phyloP scores from a whole-genome alignment of 2,888 invertebrate genomes.

The Bombyx huttoni region DNA sequence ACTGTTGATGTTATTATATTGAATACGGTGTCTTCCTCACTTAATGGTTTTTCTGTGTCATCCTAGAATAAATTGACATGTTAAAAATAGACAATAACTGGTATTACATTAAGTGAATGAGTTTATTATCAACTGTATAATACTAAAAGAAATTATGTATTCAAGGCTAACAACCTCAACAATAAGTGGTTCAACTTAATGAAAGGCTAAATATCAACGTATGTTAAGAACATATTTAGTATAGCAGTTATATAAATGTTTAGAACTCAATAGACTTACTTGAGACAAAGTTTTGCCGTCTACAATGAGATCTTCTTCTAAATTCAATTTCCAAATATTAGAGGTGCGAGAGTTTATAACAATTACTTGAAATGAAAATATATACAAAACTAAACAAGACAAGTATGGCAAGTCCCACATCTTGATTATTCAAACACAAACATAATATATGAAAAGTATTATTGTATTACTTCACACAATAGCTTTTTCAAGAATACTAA shows the following conservation, averaged over 20 bases:
- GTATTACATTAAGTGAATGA: background rate
- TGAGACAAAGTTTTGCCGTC: slow-evolving; percentile 74
- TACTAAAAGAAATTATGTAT: slow-evolving; percentile 13
- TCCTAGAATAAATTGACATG: slow-evolving; percentile 32
- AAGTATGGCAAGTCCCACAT: slow-evolving; percentile 73
- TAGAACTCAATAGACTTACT: slow-evolving; percentile 41
- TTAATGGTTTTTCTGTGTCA: slow-evolving; percentile 49
- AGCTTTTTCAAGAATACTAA: slow-evolving; percentile 32
- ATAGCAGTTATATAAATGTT: slow-evolving; percentile 48
- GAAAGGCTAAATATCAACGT: slow-evolving; percentile 20
- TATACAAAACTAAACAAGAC: slow-evolving; percentile 77
- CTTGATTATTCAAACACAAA: slow-evolving; percentile 38
- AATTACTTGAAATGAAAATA: slow-evolving; percentile 80
- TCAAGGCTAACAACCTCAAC: slow-evolving; percentile 26
- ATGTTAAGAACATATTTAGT: slow-evolving; percentile 19
- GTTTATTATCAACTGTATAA: background rate
- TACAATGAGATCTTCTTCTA: slow-evolving; percentile 82
- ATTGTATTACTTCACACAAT: slow-evolving; percentile 17
- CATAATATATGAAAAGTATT: slow-evolving; percentile 41
- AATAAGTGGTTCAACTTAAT: slow-evolving; percentile 17
- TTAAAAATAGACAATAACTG: background rate
- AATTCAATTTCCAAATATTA: slow-evolving; percentile 85
- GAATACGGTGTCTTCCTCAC: slow-evolving; percentile 79
- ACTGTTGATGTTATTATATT: slow-evolving; percentile 83
- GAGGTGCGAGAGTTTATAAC: slow-evolving; percentile 85